phyloP scores from a whole-genome alignment of 2,113 vertebrate species.

The Neolamprologus hecqui region DNA sequence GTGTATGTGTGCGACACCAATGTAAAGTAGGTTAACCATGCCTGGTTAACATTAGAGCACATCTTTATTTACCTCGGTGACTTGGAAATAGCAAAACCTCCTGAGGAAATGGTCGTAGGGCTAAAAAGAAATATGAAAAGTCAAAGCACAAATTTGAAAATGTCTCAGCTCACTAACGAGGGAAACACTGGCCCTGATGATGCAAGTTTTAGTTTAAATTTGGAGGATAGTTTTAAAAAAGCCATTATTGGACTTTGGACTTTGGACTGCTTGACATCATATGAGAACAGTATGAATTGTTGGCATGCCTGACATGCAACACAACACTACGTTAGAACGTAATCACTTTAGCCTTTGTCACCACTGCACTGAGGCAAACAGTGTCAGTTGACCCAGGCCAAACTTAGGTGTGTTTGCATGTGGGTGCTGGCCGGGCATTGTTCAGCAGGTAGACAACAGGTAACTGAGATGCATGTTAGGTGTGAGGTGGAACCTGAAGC shows the following conservation, averaged over 20 bases:
- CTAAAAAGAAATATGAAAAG: neutral
- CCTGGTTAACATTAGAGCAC: fast-evolving
- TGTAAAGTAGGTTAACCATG: neutral
- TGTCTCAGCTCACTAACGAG: neutral
- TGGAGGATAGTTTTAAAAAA: neutral
- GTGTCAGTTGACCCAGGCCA: conserved; percentile 20
- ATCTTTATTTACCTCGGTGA: neutral
- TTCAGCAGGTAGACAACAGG: neutral
- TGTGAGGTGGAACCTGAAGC: conserved; percentile 52
- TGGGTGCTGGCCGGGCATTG: neutral
- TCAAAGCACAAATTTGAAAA: neutral
- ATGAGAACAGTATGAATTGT: neutral
- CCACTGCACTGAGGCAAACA: neutral
- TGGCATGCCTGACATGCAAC: neutral
- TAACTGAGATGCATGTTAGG: conserved; percentile 24
- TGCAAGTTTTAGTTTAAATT: neutral
- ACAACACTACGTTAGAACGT: conserved; percentile 9
- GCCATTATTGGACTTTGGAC: neutral
- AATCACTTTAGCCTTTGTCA: conserved; percentile 32
- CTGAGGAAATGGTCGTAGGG: neutral
- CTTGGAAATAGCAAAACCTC: neutral
- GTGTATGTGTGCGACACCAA: neutral
- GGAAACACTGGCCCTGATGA: neutral
- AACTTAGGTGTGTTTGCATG: neutral
- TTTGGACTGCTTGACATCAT: neutral